Evolutionary conservation across 2,888 invertebrate species (phyloP), one percentile per base, ranked within the genome.

Genomic region (Athalia rosae): DNA sequence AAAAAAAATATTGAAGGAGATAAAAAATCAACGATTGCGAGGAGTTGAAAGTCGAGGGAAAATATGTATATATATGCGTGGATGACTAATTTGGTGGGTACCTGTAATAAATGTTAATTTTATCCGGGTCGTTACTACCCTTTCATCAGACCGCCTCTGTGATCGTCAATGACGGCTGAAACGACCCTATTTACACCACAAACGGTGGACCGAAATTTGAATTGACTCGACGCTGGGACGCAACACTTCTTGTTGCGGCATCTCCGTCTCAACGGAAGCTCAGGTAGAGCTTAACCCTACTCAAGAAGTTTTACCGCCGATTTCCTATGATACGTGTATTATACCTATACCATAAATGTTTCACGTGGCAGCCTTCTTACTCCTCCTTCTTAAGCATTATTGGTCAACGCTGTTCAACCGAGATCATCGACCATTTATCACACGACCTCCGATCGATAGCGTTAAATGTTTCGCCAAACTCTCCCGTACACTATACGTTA

Each of bases 121-220:
- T 47, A 69, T 69, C 77, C 67, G 28, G n/a, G 66, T 67, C 69
- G 80, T 84, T 83, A 82, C 83, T 81, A 79, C 73, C 73, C 79
- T 81, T 83, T 85, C 85, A 84, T 80, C 79, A 77, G 81, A 80
- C 43, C 48, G 47, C 45, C 59, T 48, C 69, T 77, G 71, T 61
- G 79, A 83, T 83, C 83, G 83, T 82, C 82, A 80, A 82, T 81
- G 81, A 80, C 81, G 28, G 28, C 7, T 53, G 7, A 83, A 83
- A 84, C 79, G 83, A 82, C 71, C 79, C 79, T 81, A 82, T 83
- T 84, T 83, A 83, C 83, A 81, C 76, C 79, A 48, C 69, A 48
- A 71, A 69, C 69, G 69, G 59, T 59, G 59, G 59, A 50, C 61
- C 50, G 41, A 67, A 82, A 82, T 82, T 82, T 79, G 76, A 82